These are phyloP conservation scores for Pocillopora meandrina DNA, from an alignment of 92 coral and sea anemone genomes.

Conservation along the genomic window DNA sequence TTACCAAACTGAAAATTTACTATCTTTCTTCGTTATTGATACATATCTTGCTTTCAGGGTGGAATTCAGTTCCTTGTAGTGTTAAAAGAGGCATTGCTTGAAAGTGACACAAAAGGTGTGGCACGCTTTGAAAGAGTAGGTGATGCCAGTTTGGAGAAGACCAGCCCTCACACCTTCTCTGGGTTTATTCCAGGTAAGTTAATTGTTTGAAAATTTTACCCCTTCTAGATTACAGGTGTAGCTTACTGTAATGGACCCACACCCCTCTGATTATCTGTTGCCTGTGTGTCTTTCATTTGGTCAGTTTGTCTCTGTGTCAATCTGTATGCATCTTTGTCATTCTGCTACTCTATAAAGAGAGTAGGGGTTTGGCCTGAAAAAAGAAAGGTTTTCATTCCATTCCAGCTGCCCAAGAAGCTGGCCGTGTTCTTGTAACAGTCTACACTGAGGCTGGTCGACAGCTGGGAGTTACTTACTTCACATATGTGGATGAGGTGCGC, in stretches of 20 bases:
- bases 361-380: neutral
- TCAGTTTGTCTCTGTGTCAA: too few species aligned
- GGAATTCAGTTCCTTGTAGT: conserved; percentile 15
- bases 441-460: neutral
- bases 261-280: too few species aligned
- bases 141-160: neutral
- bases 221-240: too few species aligned
- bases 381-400: neutral
- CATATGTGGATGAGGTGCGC: conserved; percentile 22
- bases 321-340: too few species aligned
- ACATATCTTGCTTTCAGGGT: conserved; percentile 1
- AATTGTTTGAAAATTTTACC: neutral
- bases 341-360: too few species aligned
- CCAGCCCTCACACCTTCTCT: conserved; percentile 9
- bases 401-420: conserved; percentile 23
- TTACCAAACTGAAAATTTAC: too few species aligned
- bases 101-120: neutral
- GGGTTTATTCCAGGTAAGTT: conserved; percentile 41
- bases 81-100: conserved; percentile 19
- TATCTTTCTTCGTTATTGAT: neutral
- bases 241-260: too few species aligned
- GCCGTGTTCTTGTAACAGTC: conserved; percentile 22
- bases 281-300: too few species aligned
- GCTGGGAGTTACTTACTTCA: conserved; percentile 33
- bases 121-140: conserved; percentile 21